Evolutionary conservation across 30 jellyfish, hydroid and myxozoan species (phyloP).

Genomic region (Calvadosia cruxmelitensis): DNA sequence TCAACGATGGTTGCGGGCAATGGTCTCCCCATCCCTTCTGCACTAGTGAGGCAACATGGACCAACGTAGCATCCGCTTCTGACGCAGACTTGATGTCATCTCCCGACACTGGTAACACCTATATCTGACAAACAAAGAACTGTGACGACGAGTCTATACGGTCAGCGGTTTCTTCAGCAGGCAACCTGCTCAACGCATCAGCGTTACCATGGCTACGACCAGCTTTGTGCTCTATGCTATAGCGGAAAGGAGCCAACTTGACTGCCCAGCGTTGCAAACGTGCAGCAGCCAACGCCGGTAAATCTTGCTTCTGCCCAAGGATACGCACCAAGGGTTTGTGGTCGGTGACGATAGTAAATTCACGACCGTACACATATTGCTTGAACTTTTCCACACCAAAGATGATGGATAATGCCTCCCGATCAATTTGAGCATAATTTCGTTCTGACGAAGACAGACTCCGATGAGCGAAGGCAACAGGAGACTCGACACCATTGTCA

Average conservation of each 20-base stretch:
- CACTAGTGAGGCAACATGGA: background rate
- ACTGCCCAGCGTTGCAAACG: background rate
- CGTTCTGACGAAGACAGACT: conserved; percentile 22
- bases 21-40: background rate
- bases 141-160: background rate
- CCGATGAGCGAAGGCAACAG: conserved; percentile 38
- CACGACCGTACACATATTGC: conserved; percentile 61
- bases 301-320: background rate
- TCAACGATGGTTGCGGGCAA: background rate
- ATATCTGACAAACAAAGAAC: background rate
- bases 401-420: conserved; percentile 54
- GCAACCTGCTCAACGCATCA: background rate
- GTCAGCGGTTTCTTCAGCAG: background rate
- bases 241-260: background rate
- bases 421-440: conserved; percentile 43
- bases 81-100: background rate
- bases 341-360: conserved; percentile 7
- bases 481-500: conserved; percentile 33
- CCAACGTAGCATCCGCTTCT: background rate
- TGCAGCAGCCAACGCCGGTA: background rate
- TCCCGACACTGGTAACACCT: background rate
- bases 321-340: background rate
- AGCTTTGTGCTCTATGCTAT: background rate
- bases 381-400: conserved; percentile 10
- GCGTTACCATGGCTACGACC: background rate